These are phyloP conservation scores for Falcunculus frontatus DNA, from an alignment of 2,113 vertebrate genomes.

Conservation along the genomic window DNA sequence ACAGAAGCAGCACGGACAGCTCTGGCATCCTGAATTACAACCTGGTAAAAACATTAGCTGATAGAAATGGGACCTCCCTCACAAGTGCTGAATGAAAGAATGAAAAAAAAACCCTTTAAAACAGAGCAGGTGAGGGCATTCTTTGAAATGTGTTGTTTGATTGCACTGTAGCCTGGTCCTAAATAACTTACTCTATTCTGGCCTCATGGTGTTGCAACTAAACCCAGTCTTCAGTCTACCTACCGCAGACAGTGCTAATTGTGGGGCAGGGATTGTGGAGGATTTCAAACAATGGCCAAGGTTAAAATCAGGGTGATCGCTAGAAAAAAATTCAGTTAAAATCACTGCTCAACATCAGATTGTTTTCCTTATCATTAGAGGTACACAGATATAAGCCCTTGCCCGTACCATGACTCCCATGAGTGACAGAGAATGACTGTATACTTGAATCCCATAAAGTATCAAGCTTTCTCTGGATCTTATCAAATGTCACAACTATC, in stretches of 20 bases:
- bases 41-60: background rate
- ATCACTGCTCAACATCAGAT: background rate
- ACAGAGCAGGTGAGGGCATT: background rate
- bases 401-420: background rate
- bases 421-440: background rate
- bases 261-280: background rate
- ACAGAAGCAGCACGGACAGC: background rate
- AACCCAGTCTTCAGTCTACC: background rate
- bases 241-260: background rate
- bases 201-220: background rate
- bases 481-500: conserved; percentile 36
- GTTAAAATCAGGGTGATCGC: background rate
- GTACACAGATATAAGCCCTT: background rate
- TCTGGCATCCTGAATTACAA: background rate
- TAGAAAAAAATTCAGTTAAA: background rate
- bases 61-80: background rate
- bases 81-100: background rate
- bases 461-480: conserved; percentile 16
- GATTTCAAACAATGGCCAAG: background rate
- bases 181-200: background rate
- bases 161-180: background rate
- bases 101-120: background rate
- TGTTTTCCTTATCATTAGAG: background rate
- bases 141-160: background rate
- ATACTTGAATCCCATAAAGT: background rate